Conservation (phyloP, 2,113 vertebrate species). For the Laterallus jamaicensis region DNA sequence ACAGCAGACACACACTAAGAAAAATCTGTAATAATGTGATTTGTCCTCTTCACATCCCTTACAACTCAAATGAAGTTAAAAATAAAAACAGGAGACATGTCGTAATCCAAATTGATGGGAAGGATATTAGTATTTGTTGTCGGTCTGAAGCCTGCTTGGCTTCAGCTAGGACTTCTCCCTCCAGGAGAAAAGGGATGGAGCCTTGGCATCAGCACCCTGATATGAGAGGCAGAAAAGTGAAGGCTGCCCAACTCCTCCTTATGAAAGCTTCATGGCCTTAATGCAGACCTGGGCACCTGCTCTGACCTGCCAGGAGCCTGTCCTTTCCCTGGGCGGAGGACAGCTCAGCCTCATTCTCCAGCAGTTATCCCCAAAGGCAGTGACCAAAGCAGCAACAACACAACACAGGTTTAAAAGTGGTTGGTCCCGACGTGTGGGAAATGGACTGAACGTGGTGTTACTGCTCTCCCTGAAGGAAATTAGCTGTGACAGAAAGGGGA, state of each 20-base stretch:
- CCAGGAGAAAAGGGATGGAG: not conserved
- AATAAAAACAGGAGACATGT: not conserved
- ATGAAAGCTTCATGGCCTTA: not conserved
- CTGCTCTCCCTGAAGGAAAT: not conserved
- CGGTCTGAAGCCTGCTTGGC: not conserved
- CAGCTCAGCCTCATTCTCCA: not conserved
- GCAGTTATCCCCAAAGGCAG: not conserved
- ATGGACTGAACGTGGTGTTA: fast-evolving
- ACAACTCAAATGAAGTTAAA: not conserved
- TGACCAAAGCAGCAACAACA: not conserved
- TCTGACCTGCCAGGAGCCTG: not conserved
- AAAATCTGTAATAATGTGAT: not conserved
- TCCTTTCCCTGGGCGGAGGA: not conserved
- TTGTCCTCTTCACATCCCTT: slow-evolving; percentile 4
- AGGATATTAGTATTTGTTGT: not conserved
- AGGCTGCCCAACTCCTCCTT: not conserved
- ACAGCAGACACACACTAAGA: not conserved
- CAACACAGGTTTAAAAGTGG: not conserved
- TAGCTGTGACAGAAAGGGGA: not conserved
- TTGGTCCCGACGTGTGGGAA: not conserved
- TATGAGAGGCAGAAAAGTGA: not conserved
- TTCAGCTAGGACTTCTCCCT: not conserved
- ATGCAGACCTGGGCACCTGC: not conserved
- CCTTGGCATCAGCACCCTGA: not conserved
- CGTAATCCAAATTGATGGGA: not conserved